Base-by-base conservation (phyloP, 2,888 invertebrate species). In the Carcina quercana region DNA sequence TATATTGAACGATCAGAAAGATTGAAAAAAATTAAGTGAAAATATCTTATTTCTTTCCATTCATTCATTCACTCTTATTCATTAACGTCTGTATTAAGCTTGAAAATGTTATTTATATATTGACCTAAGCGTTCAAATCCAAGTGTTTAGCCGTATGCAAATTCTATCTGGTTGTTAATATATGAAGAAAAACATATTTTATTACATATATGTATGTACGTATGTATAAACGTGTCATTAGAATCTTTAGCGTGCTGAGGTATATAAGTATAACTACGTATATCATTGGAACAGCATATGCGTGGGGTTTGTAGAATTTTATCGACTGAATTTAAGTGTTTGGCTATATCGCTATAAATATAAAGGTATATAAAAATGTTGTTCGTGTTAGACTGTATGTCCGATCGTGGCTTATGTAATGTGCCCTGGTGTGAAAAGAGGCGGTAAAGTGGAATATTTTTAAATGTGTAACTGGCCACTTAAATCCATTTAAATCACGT, bases 131-230 rank as follows among this genome's bases (percentile, higher is more conserved):
- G n/a, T n/a, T n/a, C n/a, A n/a, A n/a, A n/a, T 61, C 59, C 50
- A 42, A 65, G 63, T 65, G 66, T 70, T 71, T 80, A 70, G 69
- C 59, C 66, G 55, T 70, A 66, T 68, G 69, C 64, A 80, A 78
- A 82, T 71, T 82, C 68, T 82, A 82, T 79, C 73, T 58, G 70
- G 76, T 79, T 59, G 67, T 72, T 76, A n/a, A n/a, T n/a, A n/a
- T n/a, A n/a, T n/a, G 50, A 29, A 15, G 20, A 56, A 60, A 64
- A 65, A 69, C 57, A 72, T 78, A 79, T 79, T 79, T 75, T 78
- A 78, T 69, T 65, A 72, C 62, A 69, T 67, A 63, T 54, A 20
- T 21, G 12, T 11, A 24, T 10, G 11, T 24, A n/a, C 29, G 17
- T 25, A 57, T 63, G 57, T 63, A 58, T 56, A 43, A 48, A 51